Percentiles rank a stretch among this genome's conserved stretches.
These are phyloP conservation scores for Thamnaconus septentrionalis DNA, from an alignment of 2,113 vertebrate genomes.

Conservation along the genomic window DNA sequence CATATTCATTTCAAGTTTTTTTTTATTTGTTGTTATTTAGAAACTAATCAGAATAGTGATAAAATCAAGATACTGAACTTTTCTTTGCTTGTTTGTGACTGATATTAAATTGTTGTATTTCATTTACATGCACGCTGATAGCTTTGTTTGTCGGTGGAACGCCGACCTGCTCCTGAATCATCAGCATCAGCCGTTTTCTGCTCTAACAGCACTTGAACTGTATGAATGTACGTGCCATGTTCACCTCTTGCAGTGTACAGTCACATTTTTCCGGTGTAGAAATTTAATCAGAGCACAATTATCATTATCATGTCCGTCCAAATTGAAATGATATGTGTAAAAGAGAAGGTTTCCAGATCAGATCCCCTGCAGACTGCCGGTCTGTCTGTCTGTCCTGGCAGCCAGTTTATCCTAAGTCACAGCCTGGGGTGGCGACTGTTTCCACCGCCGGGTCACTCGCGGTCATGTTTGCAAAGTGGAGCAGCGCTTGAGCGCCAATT, in stretches of 20 bases:
- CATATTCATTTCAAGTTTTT: too few relatives aligned
- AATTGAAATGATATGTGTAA: slow-evolving; percentile 20
- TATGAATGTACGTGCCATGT: background rate
- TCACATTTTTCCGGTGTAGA: background rate
- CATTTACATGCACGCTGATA: too few relatives aligned
- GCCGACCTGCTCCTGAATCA: too few relatives aligned
- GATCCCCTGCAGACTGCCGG: too few relatives aligned
- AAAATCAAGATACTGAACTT: too few relatives aligned
- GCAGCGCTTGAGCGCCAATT: background rate
- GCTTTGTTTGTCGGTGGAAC: too few relatives aligned
- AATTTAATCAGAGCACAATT: slow-evolving; percentile 1
- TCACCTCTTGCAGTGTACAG: background rate
- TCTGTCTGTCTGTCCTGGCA: background rate
- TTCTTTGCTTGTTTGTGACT: too few relatives aligned
- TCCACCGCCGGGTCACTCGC: background rate
- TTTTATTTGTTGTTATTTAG: too few relatives aligned
- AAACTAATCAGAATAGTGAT: too few relatives aligned
- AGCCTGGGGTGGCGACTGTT: slow-evolving; percentile 27
- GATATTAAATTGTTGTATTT: too few relatives aligned
- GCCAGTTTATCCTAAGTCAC: background rate
- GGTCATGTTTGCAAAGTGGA: background rate
- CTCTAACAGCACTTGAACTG: background rate
- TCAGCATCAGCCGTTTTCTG: too few relatives aligned
- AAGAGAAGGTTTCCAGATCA: slow-evolving; percentile 1
- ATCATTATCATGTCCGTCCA: background rate